Evolutionary conservation across 2,888 invertebrate species (phyloP), one percentile per base, ranked within the genome.

Genomic region (Ptychoptera contaminata): DNA sequence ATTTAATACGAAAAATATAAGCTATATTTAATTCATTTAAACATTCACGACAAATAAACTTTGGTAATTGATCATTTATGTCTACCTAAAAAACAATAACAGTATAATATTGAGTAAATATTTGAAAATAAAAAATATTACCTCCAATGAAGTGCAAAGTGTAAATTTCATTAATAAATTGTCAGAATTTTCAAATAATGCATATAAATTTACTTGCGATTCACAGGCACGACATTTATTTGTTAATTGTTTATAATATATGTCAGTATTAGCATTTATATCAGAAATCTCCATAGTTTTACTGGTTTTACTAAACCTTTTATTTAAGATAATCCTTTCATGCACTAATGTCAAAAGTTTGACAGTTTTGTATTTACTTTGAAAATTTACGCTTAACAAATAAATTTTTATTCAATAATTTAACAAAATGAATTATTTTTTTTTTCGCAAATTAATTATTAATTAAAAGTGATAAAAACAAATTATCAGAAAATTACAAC

Each of bases 1-100:
- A 53, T 43, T 49, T 47, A 3, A 48, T 44, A 45, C 49, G 51
- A 38, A 54, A 54, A 32, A 48, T 48, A 39, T 53, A 53, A 2
- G 51, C 46, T 10, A 45, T 36, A 38, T 51, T 46, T 15, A 54
- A 44, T 35, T 49, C 48, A 30, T 46, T 16, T 2, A 44, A 16
- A 40, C 54, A 54, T 8, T 34, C 12, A 4, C 32, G 30, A 35
- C 54, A 54, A 14, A 54, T 50, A 36, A 44, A 43, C 42, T 52
- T 47, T 2, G 53, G 52, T 10, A 54, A 44, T 1, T 37, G 10
- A 39, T 54, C 53, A 23, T 51, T 36, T 10, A 31, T 10, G n/a
- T 46, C 42, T 11, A 53, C 49, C 54, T 54, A 35, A 12, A 50
- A 47, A 23, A 14, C 37, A 36, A 45, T 9, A 23, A 16, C 7